A percentile compares a stretch with the other conserved stretches of the same genome.
Conservation (phyloP, 2,113 vertebrate genomes). For the Pseudorectes ferrugineus region DNA sequence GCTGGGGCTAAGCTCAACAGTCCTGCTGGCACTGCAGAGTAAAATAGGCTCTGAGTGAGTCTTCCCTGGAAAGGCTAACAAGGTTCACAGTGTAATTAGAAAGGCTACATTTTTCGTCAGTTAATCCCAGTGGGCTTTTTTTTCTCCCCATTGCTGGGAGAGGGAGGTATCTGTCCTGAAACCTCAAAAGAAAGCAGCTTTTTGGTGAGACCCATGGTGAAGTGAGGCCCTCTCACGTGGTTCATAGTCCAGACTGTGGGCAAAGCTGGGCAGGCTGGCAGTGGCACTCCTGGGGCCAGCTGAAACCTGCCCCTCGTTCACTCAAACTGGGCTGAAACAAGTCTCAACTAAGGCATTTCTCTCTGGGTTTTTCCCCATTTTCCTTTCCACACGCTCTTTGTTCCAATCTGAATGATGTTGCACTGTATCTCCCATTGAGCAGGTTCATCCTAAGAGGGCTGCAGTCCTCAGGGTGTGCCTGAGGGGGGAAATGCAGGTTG, state of each 20-base stretch:
- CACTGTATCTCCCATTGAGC: background rate
- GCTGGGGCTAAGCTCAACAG: accelerated
- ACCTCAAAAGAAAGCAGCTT: background rate
- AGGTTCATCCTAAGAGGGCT: background rate
- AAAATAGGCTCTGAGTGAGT: background rate
- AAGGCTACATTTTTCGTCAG: background rate
- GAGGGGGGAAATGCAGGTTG: background rate
- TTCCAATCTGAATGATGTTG: background rate
- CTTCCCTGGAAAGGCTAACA: background rate
- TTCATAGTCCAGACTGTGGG: background rate
- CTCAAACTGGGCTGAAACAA: background rate
- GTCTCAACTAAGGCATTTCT: background rate
- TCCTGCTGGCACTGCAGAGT: background rate
- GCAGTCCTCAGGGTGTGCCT: background rate
- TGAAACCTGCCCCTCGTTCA: background rate
- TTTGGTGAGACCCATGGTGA: background rate
- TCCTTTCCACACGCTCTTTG: background rate
- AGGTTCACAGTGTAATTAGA: background rate
- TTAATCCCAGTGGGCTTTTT: background rate
- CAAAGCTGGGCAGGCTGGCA: background rate
- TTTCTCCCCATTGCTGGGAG: accelerated
- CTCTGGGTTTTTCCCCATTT: accelerated
- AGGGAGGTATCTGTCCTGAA: background rate
- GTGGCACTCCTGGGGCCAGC: background rate
- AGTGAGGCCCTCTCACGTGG: accelerated